Conservation (phyloP, 2,797 vertebrate species). For the Petrocephalus schoutedeni region DNA sequence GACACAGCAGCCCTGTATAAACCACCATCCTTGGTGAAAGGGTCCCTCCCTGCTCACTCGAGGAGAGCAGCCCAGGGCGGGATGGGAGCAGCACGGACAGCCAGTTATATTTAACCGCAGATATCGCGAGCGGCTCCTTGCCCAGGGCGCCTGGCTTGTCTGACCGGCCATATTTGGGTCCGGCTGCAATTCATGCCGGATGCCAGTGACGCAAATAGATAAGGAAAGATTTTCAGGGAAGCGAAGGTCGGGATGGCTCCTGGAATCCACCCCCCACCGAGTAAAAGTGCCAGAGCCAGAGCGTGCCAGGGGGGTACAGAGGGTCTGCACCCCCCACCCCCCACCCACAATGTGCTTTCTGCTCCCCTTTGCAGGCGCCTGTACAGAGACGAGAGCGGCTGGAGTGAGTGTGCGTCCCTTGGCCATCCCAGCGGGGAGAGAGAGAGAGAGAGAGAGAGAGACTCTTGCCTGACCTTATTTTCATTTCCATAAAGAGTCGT, state of each 20-base stretch:
- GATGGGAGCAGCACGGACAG: neutral
- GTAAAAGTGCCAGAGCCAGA: neutral
- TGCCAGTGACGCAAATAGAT: constrained; percentile 19
- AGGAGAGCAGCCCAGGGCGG: neutral
- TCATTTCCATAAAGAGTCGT: constrained; percentile 1
- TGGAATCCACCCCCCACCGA: neutral
- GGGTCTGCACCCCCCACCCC: neutral
- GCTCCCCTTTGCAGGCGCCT: neutral
- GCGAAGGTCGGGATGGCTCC: neutral
- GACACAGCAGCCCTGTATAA: neutral
- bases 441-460: neutral
- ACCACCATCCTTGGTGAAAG: neutral
- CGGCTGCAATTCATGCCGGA: neutral
- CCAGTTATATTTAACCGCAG: constrained; percentile 21
- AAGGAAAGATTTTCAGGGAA: constrained; percentile 3
- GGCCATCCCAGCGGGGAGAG: neutral
- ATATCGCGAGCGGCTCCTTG: neutral
- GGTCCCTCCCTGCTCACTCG: neutral
- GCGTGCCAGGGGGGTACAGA: neutral
- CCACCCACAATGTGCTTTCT: neutral
- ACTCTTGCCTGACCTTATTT: constrained; percentile 13
- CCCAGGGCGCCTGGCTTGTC: neutral
- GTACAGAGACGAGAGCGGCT: neutral
- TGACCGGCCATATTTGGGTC: constrained; percentile 28
- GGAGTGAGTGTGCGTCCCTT: neutral